phyloP scores from a whole-genome alignment of 2,113 vertebrate species.

The Arvicanthis niloticus region DNA sequence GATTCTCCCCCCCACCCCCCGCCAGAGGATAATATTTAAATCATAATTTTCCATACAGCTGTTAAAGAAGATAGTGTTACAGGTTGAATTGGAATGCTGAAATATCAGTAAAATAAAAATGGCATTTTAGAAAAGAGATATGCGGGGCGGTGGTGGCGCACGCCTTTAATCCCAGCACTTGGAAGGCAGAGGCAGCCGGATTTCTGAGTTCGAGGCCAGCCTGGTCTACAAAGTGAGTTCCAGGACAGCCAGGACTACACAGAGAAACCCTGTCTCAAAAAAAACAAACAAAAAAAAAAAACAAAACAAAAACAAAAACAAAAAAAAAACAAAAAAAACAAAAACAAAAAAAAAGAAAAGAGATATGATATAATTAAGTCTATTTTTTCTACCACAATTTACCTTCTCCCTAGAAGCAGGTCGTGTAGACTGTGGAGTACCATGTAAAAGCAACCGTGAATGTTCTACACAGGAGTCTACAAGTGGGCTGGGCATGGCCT shows the following conservation, averaged over 20 bases:
- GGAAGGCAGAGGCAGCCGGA: too few species aligned
- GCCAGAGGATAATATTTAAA: conserved; percentile 12
- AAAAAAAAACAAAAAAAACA: too few species aligned
- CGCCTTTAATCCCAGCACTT: too few species aligned
- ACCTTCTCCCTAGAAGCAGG: not conserved
- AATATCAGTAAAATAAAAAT: not conserved
- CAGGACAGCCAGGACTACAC: too few species aligned
- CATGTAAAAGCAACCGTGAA: not conserved
- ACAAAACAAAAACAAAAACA: too few species aligned
- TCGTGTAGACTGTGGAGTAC: accelerated
- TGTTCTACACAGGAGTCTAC: not conserved
- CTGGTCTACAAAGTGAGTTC: too few species aligned
- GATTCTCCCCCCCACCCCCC: not conserved
- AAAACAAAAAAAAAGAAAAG: too few species aligned
- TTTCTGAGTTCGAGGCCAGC: too few species aligned
- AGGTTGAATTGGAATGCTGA: conserved; percentile 17
- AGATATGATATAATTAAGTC: too few species aligned
- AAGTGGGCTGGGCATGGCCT: not conserved
- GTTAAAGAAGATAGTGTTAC: not conserved
- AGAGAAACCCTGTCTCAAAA: too few species aligned
- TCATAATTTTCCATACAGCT: not conserved
- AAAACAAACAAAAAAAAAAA: too few species aligned
- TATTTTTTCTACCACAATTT: not conserved
- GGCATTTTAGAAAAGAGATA: conserved; percentile 31
- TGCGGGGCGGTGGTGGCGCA: too few species aligned